Evolutionary conservation across 2,113 vertebrate genomes (phyloP), one percentile per base, ranked within the genome.

Genomic region (Aptenodytes patagonicus): DNA sequence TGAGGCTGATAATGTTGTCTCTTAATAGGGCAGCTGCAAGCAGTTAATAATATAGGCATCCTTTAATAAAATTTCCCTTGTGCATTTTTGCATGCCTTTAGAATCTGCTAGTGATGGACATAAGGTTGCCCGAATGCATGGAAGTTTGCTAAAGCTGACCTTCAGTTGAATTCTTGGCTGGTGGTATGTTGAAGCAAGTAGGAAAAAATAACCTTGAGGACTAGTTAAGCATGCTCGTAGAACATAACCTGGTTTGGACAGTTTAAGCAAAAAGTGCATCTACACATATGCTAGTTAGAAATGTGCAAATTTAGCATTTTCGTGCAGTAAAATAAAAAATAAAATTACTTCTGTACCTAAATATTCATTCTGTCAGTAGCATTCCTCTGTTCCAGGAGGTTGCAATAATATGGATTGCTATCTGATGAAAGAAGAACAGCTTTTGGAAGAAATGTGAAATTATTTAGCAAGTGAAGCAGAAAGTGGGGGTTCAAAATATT

Each of bases 381-480:
- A 72, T 87, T 94, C 83, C 91, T 93, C 70, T 88, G 65, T 89
- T 95, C 89, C 84, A 61, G 46, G 93, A 92, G 88, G 83, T 51
- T 96, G 83, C 91, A 92, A 86, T 95, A 95, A 89, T 89, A 87
- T 55, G 94, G 80, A 95, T 97, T 93, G 91, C 90, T 93, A 87
- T 97, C 95, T 93, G 83, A 96, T 92, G 90, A 98, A 97, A 98
- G 80, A 71, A 78, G 94, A 96, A 97, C 97, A 96, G 57, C 77
- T 96, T 96, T 98, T 97, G 97, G 95, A 98, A 96, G 83, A 93
- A 95, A 96, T 83, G 42, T 94, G 91, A 97, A 97, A 96, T 97
- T 96, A 96, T 97, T 98, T 97, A 97, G 94, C 95, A 98, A 98
- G 92, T 90, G 78, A 97, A 97, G 97, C 95, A 94, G 94, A 98